These are phyloP conservation scores for Acanthurus leucopareius DNA, from an alignment of 2,797 vertebrate species.

Conservation along the genomic window DNA sequence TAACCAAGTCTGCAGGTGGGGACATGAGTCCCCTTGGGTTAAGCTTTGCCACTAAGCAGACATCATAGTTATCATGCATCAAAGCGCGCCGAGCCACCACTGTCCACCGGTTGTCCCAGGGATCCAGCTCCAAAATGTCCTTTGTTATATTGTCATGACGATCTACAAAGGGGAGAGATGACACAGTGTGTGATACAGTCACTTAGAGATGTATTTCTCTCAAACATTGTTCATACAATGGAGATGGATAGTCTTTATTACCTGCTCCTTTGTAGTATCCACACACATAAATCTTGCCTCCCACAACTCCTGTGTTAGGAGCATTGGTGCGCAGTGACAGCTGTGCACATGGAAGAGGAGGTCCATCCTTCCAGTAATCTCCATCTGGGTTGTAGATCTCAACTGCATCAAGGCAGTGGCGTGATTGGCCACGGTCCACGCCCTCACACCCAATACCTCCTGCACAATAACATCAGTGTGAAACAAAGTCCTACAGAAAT, in stretches of 20 bases:
- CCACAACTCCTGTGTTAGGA: constrained; percentile 90
- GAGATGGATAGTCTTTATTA: constrained; percentile 55
- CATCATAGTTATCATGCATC: constrained; percentile 98
- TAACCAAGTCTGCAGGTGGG: constrained; percentile 90
- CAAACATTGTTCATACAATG: not conserved
- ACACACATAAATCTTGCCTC: constrained; percentile 95
- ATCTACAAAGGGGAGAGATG: constrained; percentile 81
- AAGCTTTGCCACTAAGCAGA: constrained; percentile 95
- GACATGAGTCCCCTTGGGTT: constrained; percentile 95
- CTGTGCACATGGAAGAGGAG: constrained; percentile 91
- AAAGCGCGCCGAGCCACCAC: constrained; percentile 88
- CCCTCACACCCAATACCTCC: constrained; percentile 97
- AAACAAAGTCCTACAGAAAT: not conserved
- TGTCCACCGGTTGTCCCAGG: constrained; percentile 95
- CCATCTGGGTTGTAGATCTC: constrained; percentile 97
- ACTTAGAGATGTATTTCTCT: not conserved
- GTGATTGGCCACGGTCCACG: constrained; percentile 92
- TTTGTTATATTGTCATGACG: constrained; percentile 96
- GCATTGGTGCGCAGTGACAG: constrained; percentile 92
- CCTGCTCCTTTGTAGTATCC: constrained; percentile 97
- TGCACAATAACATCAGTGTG: constrained; percentile 63
- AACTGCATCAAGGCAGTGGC: constrained; percentile 93
- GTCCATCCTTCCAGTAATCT: constrained; percentile 94
- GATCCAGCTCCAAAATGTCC: constrained; percentile 95
- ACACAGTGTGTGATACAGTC: constrained; percentile 8